Evolutionary conservation across 1,140 invertebrate genomes (phyloP).

Genomic region (Plectrocnemia conspersa): DNA sequence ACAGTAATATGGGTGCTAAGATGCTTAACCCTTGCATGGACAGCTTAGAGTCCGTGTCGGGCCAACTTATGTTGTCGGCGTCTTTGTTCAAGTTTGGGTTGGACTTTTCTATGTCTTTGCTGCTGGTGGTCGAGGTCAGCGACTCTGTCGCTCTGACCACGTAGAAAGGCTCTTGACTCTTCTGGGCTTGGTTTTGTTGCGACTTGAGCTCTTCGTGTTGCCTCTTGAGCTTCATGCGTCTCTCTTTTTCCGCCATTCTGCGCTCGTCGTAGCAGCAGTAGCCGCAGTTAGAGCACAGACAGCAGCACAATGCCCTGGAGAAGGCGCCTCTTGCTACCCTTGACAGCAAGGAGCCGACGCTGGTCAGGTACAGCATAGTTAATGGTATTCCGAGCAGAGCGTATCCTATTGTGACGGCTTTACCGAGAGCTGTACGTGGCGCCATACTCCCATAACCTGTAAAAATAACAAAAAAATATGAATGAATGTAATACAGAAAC

Average conservation of each 20-base stretch:
- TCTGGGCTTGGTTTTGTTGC: constrained; percentile 49
- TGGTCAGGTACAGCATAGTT: constrained; percentile 83
- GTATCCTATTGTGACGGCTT: constrained; percentile 83
- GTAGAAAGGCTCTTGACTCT: constrained; percentile 68
- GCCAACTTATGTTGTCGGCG: constrained; percentile 51
- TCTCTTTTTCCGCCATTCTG: constrained; percentile 78
- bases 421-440: constrained; percentile 71
- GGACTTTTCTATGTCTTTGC: constrained; percentile 43
- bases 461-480: constrained; percentile 36
- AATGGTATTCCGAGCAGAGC: constrained; percentile 86
- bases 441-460: constrained; percentile 86
- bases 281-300: constrained; percentile 78
- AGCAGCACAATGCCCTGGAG: constrained; percentile 74
- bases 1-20: constrained; percentile 73
- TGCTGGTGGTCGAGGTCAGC: background rate
- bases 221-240: constrained; percentile 71
- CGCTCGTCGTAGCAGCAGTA: constrained; percentile 83
- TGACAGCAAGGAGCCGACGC: constrained; percentile 76
- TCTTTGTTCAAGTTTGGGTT: constrained; percentile 43
- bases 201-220: constrained; percentile 73
- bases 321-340: constrained; percentile 85
- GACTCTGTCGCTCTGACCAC: constrained; percentile 43
- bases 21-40: constrained; percentile 74
- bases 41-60: constrained; percentile 62
- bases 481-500: background rate